phyloP scores from a whole-genome alignment of 2,888 invertebrate species.

The Formica aserva region DNA sequence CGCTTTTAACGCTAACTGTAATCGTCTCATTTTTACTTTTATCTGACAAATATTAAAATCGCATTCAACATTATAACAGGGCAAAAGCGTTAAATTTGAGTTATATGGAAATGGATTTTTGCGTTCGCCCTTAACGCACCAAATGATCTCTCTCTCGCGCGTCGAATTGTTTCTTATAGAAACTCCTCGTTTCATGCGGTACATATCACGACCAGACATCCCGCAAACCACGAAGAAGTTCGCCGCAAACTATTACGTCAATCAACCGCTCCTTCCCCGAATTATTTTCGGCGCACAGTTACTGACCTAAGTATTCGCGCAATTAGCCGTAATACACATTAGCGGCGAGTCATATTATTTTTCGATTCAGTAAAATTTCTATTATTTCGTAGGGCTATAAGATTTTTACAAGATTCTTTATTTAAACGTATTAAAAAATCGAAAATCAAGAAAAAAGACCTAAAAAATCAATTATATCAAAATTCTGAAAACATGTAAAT shows the following conservation, averaged over 20 bases:
- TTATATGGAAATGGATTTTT: conserved; percentile 2
- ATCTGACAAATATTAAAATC: not conserved
- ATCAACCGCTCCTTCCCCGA: conserved; percentile 34
- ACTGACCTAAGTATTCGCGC: conserved; percentile 30
- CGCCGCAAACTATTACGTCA: conserved; percentile 46
- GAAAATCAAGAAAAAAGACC: not conserved
- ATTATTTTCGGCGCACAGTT: conserved; percentile 20
- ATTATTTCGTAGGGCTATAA: not conserved
- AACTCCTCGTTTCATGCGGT: conserved; percentile 21
- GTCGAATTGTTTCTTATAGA: conserved; percentile 13
- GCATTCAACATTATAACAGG: not conserved
- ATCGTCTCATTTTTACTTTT: not conserved
- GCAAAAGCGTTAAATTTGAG: not conserved
- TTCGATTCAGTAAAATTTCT: not conserved
- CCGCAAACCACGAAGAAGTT: conserved; percentile 32
- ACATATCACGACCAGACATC: conserved; percentile 39
- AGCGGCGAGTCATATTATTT: not conserved
- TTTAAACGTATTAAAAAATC: not conserved
- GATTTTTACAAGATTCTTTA: not conserved
- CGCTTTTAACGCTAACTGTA: not conserved
- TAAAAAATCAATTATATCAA: not conserved
- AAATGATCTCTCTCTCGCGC: not conserved
- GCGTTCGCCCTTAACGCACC: not conserved
- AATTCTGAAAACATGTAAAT: not conserved
- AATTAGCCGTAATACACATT: conserved; percentile 15